Percentiles rank a stretch among this genome's conserved stretches.
phyloP scores from a whole-genome alignment of 1,140 invertebrate genomes.

The Heliconius hewitsoni region DNA sequence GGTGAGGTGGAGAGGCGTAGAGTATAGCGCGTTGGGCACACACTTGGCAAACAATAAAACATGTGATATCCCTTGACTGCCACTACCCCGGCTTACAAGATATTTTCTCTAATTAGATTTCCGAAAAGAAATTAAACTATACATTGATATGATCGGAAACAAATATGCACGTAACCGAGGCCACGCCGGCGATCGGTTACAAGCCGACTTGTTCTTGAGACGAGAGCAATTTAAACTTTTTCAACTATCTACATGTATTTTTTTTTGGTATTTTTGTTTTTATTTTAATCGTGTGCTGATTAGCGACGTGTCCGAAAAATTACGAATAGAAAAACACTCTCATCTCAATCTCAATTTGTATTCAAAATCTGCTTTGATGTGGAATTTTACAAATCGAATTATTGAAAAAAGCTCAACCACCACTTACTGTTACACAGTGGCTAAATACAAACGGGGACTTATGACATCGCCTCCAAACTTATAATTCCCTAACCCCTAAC shows the following conservation, averaged over 20 bases:
- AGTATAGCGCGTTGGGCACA: background rate
- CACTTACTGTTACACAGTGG: slow-evolving; percentile 53
- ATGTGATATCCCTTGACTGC: slow-evolving; percentile 71
- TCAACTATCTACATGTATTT: slow-evolving; percentile 57
- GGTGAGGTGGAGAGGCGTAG: too few relatives aligned
- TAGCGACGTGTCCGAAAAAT: slow-evolving; percentile 69
- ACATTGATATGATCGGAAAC: slow-evolving; percentile 63
- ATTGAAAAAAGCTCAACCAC: slow-evolving; percentile 63
- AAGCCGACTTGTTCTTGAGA: slow-evolving; percentile 68
- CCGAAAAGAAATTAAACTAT: slow-evolving; percentile 58
- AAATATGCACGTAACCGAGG: slow-evolving; percentile 80
- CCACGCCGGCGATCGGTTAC: slow-evolving; percentile 69
- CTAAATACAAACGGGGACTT: slow-evolving; percentile 47
- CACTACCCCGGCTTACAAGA: slow-evolving; percentile 71
- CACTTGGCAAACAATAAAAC: slow-evolving; percentile 51
- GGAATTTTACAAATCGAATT: slow-evolving; percentile 55
- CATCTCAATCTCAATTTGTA: slow-evolving; percentile 49
- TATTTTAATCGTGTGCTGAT: slow-evolving; percentile 61
- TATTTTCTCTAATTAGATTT: slow-evolving; percentile 70
- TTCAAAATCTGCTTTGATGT: slow-evolving; percentile 48
- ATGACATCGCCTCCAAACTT: slow-evolving; percentile 29
- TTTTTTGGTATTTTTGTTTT: slow-evolving; percentile 49
- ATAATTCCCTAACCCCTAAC: slow-evolving; percentile 17
- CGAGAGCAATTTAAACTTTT: slow-evolving; percentile 61
- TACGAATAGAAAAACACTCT: slow-evolving; percentile 56